Evolutionary conservation across 1,140 invertebrate species (phyloP), one percentile per base, ranked within the genome.

Genomic region (Portunus trituberculatus): DNA sequence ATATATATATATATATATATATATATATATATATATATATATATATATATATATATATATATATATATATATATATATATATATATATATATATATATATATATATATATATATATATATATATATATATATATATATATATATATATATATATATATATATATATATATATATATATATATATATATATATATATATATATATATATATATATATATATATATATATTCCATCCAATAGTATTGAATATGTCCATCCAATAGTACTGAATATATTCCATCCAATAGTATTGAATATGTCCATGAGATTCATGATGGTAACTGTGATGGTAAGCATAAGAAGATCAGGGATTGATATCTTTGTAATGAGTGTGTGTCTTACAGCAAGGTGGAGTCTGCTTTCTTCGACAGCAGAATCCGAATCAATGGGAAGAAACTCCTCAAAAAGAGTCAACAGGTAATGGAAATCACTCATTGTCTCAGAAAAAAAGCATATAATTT

Each of bases 381-480:
- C 89, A 94, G 93, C 29, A 94, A 94, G 46, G 89, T 94, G 89
- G 88, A 94, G 52, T 12, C 67, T 28, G 67, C 88, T 10, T 94
- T 94, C 32, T 94, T 91, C 84, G 89, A 12, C 14, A 94, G 93
- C 67, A 94, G 91, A 59, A 91, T 94, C 48, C 87, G 93, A 48
- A 32, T 94, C 8, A 94, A 94, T 94, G 93, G 93, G 46, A 20
- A 84, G 32, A 94, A 91, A 48, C 16, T 91, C n/a, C 48, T 91
- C 14, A 94, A 94, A 29, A 94, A 94, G 76, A 91, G 93, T 52
- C 16, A 94, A 0, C 93, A 94, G 89, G 93, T 94, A 94, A 25
- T 76, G 25, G 6, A 76, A 7, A 76, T n/a, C 16, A 14, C 16
- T 59, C 48, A 7, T 20, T 2, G 12, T 59, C 52, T 2, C 12